Evolutionary conservation across 2,113 vertebrate genomes (phyloP), one percentile per base, ranked within the genome.

Genomic region (Ailurus styani): DNA sequence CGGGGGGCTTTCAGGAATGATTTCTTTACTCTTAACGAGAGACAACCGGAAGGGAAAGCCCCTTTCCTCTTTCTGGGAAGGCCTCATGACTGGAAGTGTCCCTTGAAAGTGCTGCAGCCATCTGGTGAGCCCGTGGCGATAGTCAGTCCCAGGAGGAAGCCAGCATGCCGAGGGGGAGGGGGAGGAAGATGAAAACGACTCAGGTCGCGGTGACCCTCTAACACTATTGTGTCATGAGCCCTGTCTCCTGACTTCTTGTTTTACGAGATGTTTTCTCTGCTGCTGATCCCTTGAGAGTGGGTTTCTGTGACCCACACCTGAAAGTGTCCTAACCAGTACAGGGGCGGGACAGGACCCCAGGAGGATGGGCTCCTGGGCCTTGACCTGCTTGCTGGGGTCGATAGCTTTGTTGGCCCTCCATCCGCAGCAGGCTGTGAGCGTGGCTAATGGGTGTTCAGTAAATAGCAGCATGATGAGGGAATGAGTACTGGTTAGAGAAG

Each of bases 41-140:
- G 70, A 45, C 8, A 37, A 66, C 73, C 47, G 31, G 29, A 68
- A 57, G 3, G 54, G 55, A 27, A 1, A 23, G 31, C 6, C 45
- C 5, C 7, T 45, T 7, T 87, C 82, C 73, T 78, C 3, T 54
- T 45, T 3, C 52, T 50, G 4, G 77, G 73, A 70, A 93, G 37
- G 12, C 12, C 25, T 42, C 12, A 1, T 37, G 20, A 50, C 50
- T 47, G 31, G 47, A 31, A 8, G 0, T n/a, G 0, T 73, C 6
- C 34, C 55, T n/a, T 42, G 21, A 66, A 64, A 31, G 17, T n/a
- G 7, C 8, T n/a, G 31, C 34, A 47, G 14, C 4, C 21, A 0
- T 34, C 54, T 18, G 5, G 15, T 29, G 14, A 78, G 68, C 54
- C 40, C 77, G 25, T 13, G 42, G n/a, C 12, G 47, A 37, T 4